Base-by-base conservation (phyloP, 2,888 invertebrate genomes). In the Altica lythri region DNA sequence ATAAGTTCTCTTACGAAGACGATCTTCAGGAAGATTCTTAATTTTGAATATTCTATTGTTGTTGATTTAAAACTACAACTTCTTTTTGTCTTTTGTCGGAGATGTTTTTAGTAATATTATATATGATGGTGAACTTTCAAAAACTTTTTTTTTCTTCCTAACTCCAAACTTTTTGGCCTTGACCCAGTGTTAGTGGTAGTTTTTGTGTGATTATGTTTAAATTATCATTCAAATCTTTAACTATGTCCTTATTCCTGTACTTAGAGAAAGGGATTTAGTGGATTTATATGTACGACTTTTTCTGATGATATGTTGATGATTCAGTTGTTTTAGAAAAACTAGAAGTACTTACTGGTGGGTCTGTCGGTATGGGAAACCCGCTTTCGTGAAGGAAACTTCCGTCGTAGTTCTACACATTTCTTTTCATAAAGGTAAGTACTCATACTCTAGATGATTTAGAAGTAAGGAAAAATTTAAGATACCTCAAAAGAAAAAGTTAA, bases 1-100 rank as follows among this genome's bases (percentile, higher is more conserved):
- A 59, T 87, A 88, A 1, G 85, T 82, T 63, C 86, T 79, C 59
- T 81, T 82, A 1, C 85, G 82, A 0, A 77, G 70, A 4, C 72
- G 70, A 55, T 63, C 74, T 67, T 25, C 71, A 71, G 79, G 80
- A 62, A 70, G 77, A 18, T 14, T 78, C 62, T 79, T 79, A 14
- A 78, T 37, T 54, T 55, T 35, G 16, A 34, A 57, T 53, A 61
- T 40, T 61, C 63, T 8, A 57, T 60, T 12, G 49, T 44, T 45
- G 64, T 60, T 4, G 65, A 65, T 42, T 60, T 80, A 13, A 80
- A 64, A 29, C 80, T 79, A 64, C 79, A 79, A 60, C 80, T 80
- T 55, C 80, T 74, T 2, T 79, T 17, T 77, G 8, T 60, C 59
- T 25, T 63, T 66, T 5, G 58, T 60, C 2, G 65, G 62, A 14